phyloP scores from a whole-genome alignment of 2,797 vertebrate species.

The Bradypodion pumilum region DNA sequence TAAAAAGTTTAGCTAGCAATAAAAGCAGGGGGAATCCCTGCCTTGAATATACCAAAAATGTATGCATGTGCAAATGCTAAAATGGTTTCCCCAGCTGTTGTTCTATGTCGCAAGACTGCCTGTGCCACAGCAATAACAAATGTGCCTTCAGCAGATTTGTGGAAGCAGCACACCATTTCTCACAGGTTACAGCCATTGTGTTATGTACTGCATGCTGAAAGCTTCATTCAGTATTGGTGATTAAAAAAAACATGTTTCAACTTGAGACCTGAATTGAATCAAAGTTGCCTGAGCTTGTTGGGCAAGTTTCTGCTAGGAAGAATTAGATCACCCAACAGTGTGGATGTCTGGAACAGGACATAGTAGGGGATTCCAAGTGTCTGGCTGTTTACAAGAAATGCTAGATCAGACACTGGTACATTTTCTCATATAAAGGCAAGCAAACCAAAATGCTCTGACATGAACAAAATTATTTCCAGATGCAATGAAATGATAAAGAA shows the following conservation, averaged over 20 bases:
- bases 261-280: not conserved
- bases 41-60: no score
- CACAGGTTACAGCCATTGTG: not conserved
- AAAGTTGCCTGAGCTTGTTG: not conserved
- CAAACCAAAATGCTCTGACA: slow-evolving; percentile 1
- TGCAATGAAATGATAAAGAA: slow-evolving; percentile 20
- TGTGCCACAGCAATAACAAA: no score
- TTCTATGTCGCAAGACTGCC: not conserved
- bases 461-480: slow-evolving; percentile 37
- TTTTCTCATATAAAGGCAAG: slow-evolving; percentile 35
- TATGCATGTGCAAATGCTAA: no score
- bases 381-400: not conserved
- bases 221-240: not conserved
- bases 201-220: not conserved
- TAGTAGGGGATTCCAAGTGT: slow-evolving; percentile 3
- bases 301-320: not conserved
- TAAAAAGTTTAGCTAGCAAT: not conserved
- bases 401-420: not conserved
- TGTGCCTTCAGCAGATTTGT: not conserved
- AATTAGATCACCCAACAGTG: not conserved
- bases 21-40: not conserved
- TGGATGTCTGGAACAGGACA: slow-evolving; percentile 14
- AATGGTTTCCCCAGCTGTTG: not conserved
- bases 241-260: not conserved
- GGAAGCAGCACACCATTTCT: not conserved